Evolutionary conservation across 1,140 invertebrate genomes (phyloP).

Genomic region (Lepidurus couesii): DNA sequence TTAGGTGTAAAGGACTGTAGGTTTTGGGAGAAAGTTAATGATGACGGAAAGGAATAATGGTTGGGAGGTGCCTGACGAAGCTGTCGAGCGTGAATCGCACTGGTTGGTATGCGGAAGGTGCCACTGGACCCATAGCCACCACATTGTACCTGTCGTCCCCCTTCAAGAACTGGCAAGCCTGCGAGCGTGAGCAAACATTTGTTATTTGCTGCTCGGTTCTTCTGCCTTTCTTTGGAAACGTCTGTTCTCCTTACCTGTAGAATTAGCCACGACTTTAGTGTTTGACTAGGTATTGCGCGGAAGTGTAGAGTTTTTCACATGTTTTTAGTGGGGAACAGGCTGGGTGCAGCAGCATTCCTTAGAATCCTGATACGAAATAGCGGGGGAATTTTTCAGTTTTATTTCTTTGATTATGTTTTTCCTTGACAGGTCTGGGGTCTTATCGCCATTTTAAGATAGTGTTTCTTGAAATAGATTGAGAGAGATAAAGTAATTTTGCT

Average conservation of each 20-base stretch:
- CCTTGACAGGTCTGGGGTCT: neutral
- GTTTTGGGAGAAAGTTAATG: slow-evolving; percentile 8
- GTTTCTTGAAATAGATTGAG: neutral
- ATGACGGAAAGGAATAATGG: neutral
- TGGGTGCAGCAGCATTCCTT: slow-evolving; percentile 17
- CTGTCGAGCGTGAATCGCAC: neutral
- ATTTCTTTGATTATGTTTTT: neutral
- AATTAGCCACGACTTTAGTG: neutral
- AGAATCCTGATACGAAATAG: neutral
- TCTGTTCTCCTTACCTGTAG: neutral
- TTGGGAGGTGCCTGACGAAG: neutral
- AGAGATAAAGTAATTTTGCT: neutral
- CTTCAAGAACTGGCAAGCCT: neutral
- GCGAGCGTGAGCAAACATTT: slow-evolving; percentile 17
- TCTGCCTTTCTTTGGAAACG: neutral
- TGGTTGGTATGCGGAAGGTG: slow-evolving; percentile 21
- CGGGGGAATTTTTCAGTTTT: neutral
- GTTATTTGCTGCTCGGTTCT: neutral
- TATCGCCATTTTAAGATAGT: neutral
- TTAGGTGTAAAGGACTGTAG: neutral
- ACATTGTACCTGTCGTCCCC: slow-evolving; percentile 5
- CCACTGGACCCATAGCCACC: neutral
- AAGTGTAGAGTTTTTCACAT: neutral
- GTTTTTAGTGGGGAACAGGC: neutral
- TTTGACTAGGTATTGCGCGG: neutral